A percentile compares a stretch with the other conserved stretches of the same genome.
Conservation (phyloP, 1,140 invertebrate species). For the Lucilia sericata region DNA sequence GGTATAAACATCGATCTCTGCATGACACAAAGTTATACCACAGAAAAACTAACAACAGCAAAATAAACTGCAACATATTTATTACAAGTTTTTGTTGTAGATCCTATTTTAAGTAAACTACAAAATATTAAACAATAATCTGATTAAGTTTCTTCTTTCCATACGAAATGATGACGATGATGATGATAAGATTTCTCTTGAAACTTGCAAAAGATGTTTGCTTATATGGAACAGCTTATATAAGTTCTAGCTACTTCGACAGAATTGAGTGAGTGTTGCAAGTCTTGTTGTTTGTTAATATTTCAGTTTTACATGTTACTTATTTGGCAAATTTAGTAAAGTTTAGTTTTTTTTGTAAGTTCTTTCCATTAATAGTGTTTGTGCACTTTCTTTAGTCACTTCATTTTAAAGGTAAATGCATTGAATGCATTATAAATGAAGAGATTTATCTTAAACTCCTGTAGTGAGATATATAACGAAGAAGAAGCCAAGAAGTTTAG, state of each 20-base stretch:
- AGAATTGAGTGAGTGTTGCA: background rate
- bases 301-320: background rate
- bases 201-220: background rate
- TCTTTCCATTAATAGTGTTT: background rate
- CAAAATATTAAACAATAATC: background rate
- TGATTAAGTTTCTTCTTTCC: background rate
- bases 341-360: background rate
- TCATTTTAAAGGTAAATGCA: background rate
- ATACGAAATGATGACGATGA: too few relatives aligned
- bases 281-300: background rate
- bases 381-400: background rate
- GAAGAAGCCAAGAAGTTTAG: background rate
- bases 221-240: background rate
- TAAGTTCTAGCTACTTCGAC: background rate
- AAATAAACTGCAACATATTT: too few relatives aligned
- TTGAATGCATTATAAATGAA: slow-evolving; percentile 21
- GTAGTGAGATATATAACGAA: background rate
- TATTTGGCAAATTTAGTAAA: too few relatives aligned
- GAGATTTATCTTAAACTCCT: background rate
- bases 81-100: too few relatives aligned
- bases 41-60: too few relatives aligned
- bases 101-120: background rate
- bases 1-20: too few relatives aligned
- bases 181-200: background rate
- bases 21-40: too few relatives aligned